A percentile compares a stretch with the other conserved stretches of the same genome.
Evolutionary conservation across 2,797 vertebrate species (phyloP).

Genomic region (Eutrigla gurnardus): DNA sequence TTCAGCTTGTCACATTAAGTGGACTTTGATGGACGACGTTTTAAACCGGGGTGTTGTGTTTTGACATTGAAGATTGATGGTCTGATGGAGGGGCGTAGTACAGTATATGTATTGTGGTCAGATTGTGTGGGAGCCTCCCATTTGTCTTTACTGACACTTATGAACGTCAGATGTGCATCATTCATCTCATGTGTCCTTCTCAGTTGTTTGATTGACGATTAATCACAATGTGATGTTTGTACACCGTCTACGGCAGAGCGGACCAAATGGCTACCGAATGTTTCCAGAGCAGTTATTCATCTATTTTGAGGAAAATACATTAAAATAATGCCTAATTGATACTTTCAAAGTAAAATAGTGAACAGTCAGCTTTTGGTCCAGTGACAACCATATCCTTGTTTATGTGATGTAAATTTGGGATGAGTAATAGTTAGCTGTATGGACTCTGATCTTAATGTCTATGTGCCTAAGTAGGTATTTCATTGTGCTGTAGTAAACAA

Average conservation of each 20-base stretch:
- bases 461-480: conserved; percentile 27
- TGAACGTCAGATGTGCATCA: conserved; percentile 44
- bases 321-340: neutral
- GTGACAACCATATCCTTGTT: conserved; percentile 9
- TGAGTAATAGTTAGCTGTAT: neutral
- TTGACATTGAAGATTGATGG: conserved; percentile 45
- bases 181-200: conserved; percentile 13
- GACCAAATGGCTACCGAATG: conserved; percentile 9
- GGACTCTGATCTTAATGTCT: neutral
- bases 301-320: neutral
- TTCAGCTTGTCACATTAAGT: conserved; percentile 14
- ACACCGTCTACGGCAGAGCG: neutral
- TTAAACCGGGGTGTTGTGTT: conserved; percentile 42
- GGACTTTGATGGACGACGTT: conserved; percentile 42
- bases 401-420: conserved; percentile 7
- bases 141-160: conserved; percentile 36
- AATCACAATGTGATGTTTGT: neutral
- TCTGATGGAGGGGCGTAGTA: neutral
- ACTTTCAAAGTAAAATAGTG: conserved; percentile 5
- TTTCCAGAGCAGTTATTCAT: neutral
- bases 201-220: neutral
- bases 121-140: conserved; percentile 5
- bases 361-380: neutral
- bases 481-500: conserved; percentile 21
- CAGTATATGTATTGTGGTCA: conserved; percentile 9